A percentile compares a stretch with the other conserved stretches of the same genome.
These are phyloP conservation scores for Empidonax alnorum DNA, from an alignment of 2,113 vertebrate species.

Conservation along the genomic window DNA sequence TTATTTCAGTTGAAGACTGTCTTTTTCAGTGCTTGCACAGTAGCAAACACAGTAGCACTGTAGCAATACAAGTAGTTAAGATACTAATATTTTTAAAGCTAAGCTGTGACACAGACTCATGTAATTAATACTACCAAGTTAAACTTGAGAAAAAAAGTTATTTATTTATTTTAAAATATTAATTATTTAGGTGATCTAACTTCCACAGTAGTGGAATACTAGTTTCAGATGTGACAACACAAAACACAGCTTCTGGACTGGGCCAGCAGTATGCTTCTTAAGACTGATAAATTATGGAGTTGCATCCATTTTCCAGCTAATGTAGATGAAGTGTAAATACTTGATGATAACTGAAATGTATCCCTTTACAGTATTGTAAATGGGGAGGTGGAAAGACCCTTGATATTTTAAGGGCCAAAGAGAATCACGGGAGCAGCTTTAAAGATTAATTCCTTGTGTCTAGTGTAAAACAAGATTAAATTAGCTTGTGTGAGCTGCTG, in stretches of 20 bases:
- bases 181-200: neutral
- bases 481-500: conserved; percentile 68
- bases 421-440: conserved; percentile 68
- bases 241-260: neutral
- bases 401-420: conserved; percentile 61
- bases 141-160: accelerated
- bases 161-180: neutral
- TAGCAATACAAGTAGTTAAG: neutral
- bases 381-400: conserved; percentile 49
- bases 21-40: neutral
- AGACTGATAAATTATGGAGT: conserved; percentile 43
- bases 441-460: conserved; percentile 75
- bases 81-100: neutral
- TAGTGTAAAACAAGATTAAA: conserved; percentile 75
- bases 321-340: conserved; percentile 54
- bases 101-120: neutral
- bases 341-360: conserved; percentile 47
- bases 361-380: conserved; percentile 56
- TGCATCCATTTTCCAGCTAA: conserved; percentile 63
- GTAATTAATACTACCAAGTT: neutral
- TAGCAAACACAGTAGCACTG: neutral
- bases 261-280: conserved; percentile 18
- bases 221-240: neutral
- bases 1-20: neutral
- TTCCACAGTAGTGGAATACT: neutral